Percentiles rank a stretch among this genome's conserved stretches.
phyloP scores from a whole-genome alignment of 2,113 vertebrate species.

The Gallinago media region DNA sequence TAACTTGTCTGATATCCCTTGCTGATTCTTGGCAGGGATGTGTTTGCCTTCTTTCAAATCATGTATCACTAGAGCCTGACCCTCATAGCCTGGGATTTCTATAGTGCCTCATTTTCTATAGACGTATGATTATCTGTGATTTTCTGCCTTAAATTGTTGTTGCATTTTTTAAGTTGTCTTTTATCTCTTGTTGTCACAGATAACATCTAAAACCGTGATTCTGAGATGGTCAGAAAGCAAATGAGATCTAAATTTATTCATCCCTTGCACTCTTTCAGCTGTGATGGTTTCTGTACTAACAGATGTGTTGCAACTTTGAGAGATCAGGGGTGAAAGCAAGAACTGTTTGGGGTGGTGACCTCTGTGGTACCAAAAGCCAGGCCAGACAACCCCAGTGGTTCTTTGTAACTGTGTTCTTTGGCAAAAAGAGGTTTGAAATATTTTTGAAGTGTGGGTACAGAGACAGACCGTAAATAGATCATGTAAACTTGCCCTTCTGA shows the following conservation, averaged over 20 bases:
- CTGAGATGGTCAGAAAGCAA: neutral
- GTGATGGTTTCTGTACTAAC: fast-evolving
- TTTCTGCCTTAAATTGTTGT: neutral
- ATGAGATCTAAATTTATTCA: neutral
- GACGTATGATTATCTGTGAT: neutral
- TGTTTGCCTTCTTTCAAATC: neutral
- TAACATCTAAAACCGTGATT: neutral
- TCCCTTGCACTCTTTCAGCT: neutral
- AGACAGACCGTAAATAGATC: neutral
- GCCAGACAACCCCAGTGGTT: neutral
- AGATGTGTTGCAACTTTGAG: neutral
- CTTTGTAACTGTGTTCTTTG: neutral
- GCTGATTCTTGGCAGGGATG: neutral
- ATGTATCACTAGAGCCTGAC: neutral
- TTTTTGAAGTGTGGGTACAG: neutral
- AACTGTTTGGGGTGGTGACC: neutral
- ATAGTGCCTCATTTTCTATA: neutral
- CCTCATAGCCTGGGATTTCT: neutral
- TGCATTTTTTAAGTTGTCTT: neutral
- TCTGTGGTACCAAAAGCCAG: neutral
- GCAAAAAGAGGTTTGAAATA: neutral
- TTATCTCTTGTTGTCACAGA: neutral
- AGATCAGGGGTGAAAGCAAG: neutral
- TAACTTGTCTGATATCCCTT: neutral
- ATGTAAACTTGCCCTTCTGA: neutral